Conservation (phyloP, 2,797 vertebrate genomes). For the Siniperca obscura region DNA sequence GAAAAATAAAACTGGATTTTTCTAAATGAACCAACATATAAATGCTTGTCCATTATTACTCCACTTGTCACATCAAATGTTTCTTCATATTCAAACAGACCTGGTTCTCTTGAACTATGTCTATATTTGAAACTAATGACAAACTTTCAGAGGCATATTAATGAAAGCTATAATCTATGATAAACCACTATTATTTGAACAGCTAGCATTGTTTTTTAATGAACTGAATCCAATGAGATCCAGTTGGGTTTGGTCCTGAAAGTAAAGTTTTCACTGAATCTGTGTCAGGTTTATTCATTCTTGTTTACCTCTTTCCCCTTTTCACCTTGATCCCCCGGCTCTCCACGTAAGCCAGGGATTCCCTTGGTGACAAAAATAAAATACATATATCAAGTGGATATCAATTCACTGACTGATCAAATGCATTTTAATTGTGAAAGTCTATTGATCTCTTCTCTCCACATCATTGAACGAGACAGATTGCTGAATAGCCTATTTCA, state of each 20-base stretch:
- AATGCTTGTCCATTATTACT: too few species aligned
- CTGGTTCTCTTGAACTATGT: not conserved
- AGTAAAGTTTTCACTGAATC: not conserved
- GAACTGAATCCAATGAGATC: not conserved
- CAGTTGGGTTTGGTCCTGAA: not conserved
- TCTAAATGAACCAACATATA: too few species aligned
- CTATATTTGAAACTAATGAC: not conserved
- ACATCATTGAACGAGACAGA: not conserved
- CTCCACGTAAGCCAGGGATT: conserved; percentile 83
- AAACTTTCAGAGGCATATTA: not conserved
- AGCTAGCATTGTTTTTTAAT: not conserved
- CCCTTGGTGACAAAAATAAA: conserved; percentile 81
- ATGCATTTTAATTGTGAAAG: conserved; percentile 9
- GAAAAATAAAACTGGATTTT: too few species aligned
- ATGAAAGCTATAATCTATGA: too few species aligned
- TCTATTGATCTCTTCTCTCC: not conserved
- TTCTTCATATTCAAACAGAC: too few species aligned
- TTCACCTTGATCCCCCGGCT: conserved; percentile 80
- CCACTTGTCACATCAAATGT: too few species aligned
- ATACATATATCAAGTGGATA: conserved; percentile 4
- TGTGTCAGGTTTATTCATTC: not conserved
- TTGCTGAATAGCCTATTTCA: not conserved
- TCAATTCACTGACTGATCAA: not conserved
- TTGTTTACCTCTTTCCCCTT: conserved; percentile 86
- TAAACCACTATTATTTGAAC: not conserved